Evolutionary conservation across 2,888 invertebrate species (phyloP).

Genomic region (Habrosyne pyritoides): DNA sequence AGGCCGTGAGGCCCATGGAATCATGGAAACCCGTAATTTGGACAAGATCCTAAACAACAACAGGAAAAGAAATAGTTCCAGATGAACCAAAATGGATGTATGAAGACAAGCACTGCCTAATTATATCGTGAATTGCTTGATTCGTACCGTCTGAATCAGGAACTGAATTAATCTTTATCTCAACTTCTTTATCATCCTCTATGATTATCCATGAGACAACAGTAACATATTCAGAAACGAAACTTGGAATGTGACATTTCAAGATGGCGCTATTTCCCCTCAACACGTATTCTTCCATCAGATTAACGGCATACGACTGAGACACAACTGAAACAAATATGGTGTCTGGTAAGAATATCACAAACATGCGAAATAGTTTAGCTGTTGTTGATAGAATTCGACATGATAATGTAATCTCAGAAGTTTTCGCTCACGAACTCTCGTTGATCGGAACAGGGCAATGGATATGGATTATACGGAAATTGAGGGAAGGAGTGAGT

Average conservation of each 20-base stretch:
- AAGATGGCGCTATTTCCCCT: conserved; percentile 95
- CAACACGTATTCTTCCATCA: conserved; percentile 96
- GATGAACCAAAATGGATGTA: conserved; percentile 17
- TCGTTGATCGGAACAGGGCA: background rate
- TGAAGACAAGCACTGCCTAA: conserved; percentile 18
- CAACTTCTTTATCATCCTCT: conserved; percentile 82
- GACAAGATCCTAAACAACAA: conserved; percentile 51
- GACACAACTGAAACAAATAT: conserved; percentile 92
- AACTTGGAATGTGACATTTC: conserved; percentile 97
- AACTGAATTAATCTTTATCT: conserved; percentile 72
- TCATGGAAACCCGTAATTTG: conserved; percentile 59
- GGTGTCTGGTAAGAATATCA: conserved; percentile 13
- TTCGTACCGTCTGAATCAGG: conserved; percentile 66
- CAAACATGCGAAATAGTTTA: background rate
- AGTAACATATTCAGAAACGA: conserved; percentile 94
- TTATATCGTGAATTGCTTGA: conserved; percentile 13
- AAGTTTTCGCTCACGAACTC: background rate
- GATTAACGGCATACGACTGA: conserved; percentile 94
- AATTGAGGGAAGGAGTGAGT: conserved; percentile 15
- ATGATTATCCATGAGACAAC: conserved; percentile 94
- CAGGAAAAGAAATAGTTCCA: conserved; percentile 15
- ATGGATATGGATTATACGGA: conserved; percentile 16
- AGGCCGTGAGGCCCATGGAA: conserved; percentile 85
- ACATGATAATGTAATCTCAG: background rate
- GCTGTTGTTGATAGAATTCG: background rate